Evolutionary conservation across 2,888 invertebrate genomes (phyloP).

Genomic region (Caenorhabditis sulstoni): DNA sequence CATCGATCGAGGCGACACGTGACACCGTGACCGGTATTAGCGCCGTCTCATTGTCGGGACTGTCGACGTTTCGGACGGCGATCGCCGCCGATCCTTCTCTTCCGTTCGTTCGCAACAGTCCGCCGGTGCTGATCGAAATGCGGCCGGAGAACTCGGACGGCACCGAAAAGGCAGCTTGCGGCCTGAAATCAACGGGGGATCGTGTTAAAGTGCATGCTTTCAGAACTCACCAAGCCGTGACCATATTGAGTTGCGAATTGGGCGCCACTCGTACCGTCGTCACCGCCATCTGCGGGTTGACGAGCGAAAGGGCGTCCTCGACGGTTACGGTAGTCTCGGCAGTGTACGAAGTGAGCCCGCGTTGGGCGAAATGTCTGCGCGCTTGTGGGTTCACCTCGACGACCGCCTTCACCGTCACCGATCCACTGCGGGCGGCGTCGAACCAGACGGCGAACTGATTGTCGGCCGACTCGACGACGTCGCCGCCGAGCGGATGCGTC

Average conservation of each 20-base stretch:
- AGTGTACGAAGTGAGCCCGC: conserved; percentile 40
- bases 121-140: conserved; percentile 50
- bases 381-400: conserved; percentile 57
- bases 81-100: conserved; percentile 65
- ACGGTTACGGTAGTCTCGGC: conserved; percentile 61
- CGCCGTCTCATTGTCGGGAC: conserved; percentile 66
- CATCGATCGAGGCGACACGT: conserved; percentile 67
- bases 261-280: conserved; percentile 64
- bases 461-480: conserved; percentile 45
- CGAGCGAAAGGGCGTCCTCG: conserved; percentile 55
- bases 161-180: conserved; percentile 44
- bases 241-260: conserved; percentile 59
- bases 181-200: no score
- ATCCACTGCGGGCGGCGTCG: conserved; percentile 54
- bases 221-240: conserved; percentile 58
- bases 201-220: no score
- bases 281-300: conserved; percentile 24
- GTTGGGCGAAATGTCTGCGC: conserved; percentile 59
- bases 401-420: conserved; percentile 53
- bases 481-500: conserved; percentile 60
- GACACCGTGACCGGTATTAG: conserved; percentile 68
- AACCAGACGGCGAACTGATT: conserved; percentile 69
- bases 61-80: conserved; percentile 35
- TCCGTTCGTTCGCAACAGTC: conserved; percentile 58
- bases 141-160: conserved; percentile 40